Conservation (phyloP, 2,113 vertebrate species). For the Alectura lathami region DNA sequence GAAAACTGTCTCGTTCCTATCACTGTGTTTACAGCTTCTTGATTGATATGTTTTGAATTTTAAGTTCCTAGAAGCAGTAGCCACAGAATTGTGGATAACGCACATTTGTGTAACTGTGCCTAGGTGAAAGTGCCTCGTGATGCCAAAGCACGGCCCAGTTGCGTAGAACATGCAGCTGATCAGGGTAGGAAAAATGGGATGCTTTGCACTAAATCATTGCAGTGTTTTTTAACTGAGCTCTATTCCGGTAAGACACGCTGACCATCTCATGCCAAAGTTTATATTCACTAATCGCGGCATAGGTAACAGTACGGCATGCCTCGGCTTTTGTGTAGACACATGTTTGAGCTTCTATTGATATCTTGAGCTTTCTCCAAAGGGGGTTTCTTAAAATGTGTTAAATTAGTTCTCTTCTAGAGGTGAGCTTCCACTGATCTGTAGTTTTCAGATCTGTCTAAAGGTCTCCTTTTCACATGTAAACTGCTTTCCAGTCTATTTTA, state of each 20-base stretch:
- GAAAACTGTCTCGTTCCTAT: not conserved
- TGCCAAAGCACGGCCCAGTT: not conserved
- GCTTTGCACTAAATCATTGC: not conserved
- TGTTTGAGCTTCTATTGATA: not conserved
- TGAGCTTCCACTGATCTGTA: not conserved
- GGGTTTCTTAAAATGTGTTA: not conserved
- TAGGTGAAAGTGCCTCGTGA: not conserved
- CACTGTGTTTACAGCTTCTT: not conserved
- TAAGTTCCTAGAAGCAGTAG: not conserved
- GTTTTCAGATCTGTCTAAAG: not conserved
- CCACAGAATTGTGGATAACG: too few species aligned
- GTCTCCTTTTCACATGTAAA: not conserved
- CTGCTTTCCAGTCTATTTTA: not conserved
- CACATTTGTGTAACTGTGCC: not conserved
- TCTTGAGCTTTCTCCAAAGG: not conserved
- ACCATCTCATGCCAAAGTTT: not conserved
- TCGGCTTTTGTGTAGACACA: not conserved
- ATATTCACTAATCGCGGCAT: not conserved
- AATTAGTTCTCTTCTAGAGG: not conserved
- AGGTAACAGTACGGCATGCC: accelerated
- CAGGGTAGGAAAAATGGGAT: not conserved
- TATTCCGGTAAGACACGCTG: not conserved
- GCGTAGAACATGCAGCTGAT: too few species aligned
- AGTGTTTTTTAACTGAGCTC: not conserved
- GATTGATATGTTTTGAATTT: not conserved